Evolutionary conservation across 2,797 vertebrate species (phyloP).

Genomic region (Apogon talboti): DNA sequence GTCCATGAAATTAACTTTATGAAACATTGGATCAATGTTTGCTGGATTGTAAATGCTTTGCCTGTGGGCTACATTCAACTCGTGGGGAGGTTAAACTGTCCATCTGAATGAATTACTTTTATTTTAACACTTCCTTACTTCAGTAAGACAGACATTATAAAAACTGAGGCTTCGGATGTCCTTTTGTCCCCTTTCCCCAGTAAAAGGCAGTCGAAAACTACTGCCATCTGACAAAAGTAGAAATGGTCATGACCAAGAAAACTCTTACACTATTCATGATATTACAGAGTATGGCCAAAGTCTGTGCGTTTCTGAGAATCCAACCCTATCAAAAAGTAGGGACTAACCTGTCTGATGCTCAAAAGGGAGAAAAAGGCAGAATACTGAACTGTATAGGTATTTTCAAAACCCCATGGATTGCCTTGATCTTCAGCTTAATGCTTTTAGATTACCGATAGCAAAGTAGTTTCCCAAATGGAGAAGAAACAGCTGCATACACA

Average conservation of each 20-base stretch:
- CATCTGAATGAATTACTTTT: constrained; percentile 55
- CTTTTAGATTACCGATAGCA: constrained; percentile 77
- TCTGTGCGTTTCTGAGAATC: constrained; percentile 74
- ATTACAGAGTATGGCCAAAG: constrained; percentile 65
- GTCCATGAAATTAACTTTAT: constrained; percentile 43
- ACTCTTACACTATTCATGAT: constrained; percentile 59
- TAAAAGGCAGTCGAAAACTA: constrained; percentile 74
- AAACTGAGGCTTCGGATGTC: constrained; percentile 52
- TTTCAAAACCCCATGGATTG: constrained; percentile 77
- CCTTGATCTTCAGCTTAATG: constrained; percentile 80
- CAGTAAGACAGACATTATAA: constrained; percentile 65
- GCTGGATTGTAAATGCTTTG: constrained; percentile 69
- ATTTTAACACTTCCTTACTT: constrained; percentile 66
- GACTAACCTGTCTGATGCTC: constrained; percentile 59
- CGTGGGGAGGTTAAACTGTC: constrained; percentile 57
- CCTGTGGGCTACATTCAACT: constrained; percentile 75
- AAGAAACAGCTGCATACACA: constrained; percentile 84
- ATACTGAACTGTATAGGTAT: constrained; percentile 81
- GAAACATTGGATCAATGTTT: constrained; percentile 58
- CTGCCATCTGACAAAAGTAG: constrained; percentile 65
- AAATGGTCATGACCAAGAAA: constrained; percentile 76
- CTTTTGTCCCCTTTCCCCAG: constrained; percentile 47
- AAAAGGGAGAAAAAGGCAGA: constrained; percentile 67
- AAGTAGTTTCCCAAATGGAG: constrained; percentile 82
- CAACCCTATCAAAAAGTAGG: constrained; percentile 68